phyloP scores from a whole-genome alignment of 2,113 vertebrate genomes.

The Cynopterus brachyotis region DNA sequence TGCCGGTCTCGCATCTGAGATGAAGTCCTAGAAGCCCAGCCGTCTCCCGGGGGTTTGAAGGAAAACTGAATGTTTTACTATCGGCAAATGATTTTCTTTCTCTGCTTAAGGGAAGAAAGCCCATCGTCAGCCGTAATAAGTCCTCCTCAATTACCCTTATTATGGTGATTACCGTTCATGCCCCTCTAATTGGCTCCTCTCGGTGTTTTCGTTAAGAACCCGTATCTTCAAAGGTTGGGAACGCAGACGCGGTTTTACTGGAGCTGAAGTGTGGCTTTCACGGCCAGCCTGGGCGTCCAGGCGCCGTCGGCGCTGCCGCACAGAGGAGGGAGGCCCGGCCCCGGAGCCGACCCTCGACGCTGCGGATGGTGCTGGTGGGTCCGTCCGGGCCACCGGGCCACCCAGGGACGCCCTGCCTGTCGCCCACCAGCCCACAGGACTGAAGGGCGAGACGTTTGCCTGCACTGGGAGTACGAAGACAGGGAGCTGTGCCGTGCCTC shows the following conservation, averaged over 20 bases:
- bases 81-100: conserved; percentile 70
- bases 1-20: not conserved
- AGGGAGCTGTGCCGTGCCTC: accelerated
- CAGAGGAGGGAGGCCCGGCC: not conserved
- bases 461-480: too few species aligned
- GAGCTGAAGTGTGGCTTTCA: conserved; percentile 18
- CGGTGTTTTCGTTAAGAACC: conserved; percentile 57
- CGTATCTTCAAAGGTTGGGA: conserved; percentile 58
- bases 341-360: not conserved
- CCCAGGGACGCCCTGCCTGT: not conserved
- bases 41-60: not conserved
- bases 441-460: not conserved
- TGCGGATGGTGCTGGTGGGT: not conserved
- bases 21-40: not conserved
- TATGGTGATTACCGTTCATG: conserved; percentile 42
- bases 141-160: conserved; percentile 67
- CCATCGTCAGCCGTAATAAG: conserved; percentile 58
- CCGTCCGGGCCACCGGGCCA: accelerated
- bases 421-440: not conserved
- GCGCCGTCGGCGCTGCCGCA: not conserved
- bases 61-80: conserved; percentile 57
- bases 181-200: conserved; percentile 63
- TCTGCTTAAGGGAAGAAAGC: conserved; percentile 36
- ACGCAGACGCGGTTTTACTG: conserved; percentile 13
- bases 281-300: conserved; percentile 16